Percentiles rank a stretch among this genome's conserved stretches.
Evolutionary conservation across 2,888 invertebrate species (phyloP).

Genomic region (Andricus curvator): DNA sequence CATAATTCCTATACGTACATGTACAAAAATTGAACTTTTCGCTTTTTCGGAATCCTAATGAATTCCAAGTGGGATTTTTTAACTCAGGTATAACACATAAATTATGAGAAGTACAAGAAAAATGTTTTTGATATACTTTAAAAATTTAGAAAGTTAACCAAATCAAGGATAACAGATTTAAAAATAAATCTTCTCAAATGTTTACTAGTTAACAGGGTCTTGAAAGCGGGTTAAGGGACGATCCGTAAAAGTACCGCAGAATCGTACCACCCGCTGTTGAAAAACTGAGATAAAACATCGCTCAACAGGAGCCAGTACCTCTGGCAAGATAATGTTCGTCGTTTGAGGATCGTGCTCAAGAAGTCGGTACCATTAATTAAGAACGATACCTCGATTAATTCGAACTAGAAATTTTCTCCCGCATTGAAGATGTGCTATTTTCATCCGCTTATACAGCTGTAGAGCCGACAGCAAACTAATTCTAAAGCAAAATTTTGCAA

Average conservation of each 20-base stretch:
- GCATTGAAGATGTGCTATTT: not conserved
- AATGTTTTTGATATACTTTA: no score
- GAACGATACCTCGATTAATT: slow-evolving; percentile 58
- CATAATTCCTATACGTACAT: no score
- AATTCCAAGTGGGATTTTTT: no score
- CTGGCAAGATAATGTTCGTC: slow-evolving; percentile 45
- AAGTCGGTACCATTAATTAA: slow-evolving; percentile 60
- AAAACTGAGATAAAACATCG: slow-evolving; percentile 62
- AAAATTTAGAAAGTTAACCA: no score
- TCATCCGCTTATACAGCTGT: not conserved
- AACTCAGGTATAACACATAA: no score
- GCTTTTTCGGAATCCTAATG: no score
- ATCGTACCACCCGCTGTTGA: slow-evolving; percentile 54
- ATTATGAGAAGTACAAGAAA: no score
- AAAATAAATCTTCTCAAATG: not conserved
- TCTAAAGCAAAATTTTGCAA: not conserved
- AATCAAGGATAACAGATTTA: not conserved
- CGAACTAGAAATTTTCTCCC: slow-evolving; percentile 42
- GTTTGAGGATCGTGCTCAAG: slow-evolving; percentile 54
- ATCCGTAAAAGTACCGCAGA: slow-evolving; percentile 25
- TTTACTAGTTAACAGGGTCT: not conserved
- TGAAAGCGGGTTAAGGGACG: slow-evolving; percentile 8
- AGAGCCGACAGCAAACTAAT: not conserved
- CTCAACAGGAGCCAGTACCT: slow-evolving; percentile 63
- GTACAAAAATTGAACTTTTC: no score